These are phyloP conservation scores for Thunnus maccoyii DNA, from an alignment of 2,113 vertebrate species.

Conservation along the genomic window DNA sequence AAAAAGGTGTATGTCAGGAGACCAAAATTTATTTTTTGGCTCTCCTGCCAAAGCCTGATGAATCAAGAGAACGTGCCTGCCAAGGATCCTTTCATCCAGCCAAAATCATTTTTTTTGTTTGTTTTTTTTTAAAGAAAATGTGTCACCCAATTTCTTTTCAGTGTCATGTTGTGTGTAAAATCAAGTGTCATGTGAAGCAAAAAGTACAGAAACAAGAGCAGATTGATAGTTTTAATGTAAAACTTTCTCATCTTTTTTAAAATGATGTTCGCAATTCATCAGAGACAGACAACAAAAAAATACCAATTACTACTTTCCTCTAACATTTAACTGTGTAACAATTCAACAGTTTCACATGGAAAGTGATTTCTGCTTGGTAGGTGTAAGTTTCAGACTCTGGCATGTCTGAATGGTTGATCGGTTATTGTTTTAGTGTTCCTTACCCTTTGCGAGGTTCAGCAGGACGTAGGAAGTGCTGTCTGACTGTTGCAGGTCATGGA, in stretches of 20 bases:
- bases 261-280: conserved; percentile 1
- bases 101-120: conserved; percentile 42
- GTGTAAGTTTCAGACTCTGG: neutral
- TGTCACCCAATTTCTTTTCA: conserved; percentile 57
- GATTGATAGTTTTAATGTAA: conserved; percentile 8
- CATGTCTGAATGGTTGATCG: neutral
- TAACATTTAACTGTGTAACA: neutral
- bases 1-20: conserved; percentile 44
- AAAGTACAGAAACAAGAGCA: conserved; percentile 23
- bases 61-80: conserved; percentile 47
- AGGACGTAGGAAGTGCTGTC: conserved; percentile 96
- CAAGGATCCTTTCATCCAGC: conserved; percentile 55
- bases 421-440: neutral
- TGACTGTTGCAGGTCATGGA: conserved; percentile 95
- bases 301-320: neutral
- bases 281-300: neutral
- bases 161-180: neutral
- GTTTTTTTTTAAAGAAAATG: conserved; percentile 37
- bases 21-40: conserved; percentile 48
- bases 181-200: neutral
- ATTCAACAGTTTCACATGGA: too few relatives aligned
- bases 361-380: too few relatives aligned
- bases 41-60: conserved; percentile 45
- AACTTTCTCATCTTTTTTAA: conserved; percentile 6
- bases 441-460: conserved; percentile 96